Evolutionary conservation across 1,140 invertebrate species (phyloP).

Genomic region (Micrasema minimum): DNA sequence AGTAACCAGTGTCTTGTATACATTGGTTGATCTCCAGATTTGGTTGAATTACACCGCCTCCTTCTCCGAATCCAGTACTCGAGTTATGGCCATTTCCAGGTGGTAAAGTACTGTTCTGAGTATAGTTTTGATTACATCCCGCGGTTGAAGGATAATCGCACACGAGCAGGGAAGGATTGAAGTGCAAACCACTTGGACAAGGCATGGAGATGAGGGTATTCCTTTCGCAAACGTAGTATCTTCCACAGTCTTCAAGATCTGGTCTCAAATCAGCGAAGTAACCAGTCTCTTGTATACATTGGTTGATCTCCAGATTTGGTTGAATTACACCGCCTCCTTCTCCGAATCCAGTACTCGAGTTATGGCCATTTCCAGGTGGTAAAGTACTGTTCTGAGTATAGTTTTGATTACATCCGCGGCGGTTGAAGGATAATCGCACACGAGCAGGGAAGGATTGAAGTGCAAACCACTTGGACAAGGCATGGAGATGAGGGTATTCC

Average conservation of each 20-base stretch:
- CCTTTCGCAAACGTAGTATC: slow-evolving; percentile 69
- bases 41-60: neutral
- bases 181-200: slow-evolving; percentile 67
- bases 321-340: slow-evolving; percentile 23
- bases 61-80: neutral
- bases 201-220: slow-evolving; percentile 61
- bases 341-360: slow-evolving; percentile 61
- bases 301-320: neutral
- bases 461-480: slow-evolving; percentile 65
- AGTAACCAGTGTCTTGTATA: neutral
- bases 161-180: slow-evolving; percentile 63
- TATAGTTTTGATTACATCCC: slow-evolving; percentile 40
- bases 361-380: slow-evolving; percentile 57
- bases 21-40: slow-evolving; percentile 17
- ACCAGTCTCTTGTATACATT: slow-evolving; percentile 6
- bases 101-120: too few species aligned
- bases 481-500: slow-evolving; percentile 56
- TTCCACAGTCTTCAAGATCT: slow-evolving; percentile 66
- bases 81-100: too few species aligned
- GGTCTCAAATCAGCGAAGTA: slow-evolving; percentile 53
- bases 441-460: slow-evolving; percentile 65
- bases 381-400: slow-evolving; percentile 10
- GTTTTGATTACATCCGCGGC: slow-evolving; percentile 55
- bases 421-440: slow-evolving; percentile 67
- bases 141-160: slow-evolving; percentile 60